Base-by-base conservation (phyloP, 2,888 invertebrate genomes). In the Priapulus caudatus region DNA sequence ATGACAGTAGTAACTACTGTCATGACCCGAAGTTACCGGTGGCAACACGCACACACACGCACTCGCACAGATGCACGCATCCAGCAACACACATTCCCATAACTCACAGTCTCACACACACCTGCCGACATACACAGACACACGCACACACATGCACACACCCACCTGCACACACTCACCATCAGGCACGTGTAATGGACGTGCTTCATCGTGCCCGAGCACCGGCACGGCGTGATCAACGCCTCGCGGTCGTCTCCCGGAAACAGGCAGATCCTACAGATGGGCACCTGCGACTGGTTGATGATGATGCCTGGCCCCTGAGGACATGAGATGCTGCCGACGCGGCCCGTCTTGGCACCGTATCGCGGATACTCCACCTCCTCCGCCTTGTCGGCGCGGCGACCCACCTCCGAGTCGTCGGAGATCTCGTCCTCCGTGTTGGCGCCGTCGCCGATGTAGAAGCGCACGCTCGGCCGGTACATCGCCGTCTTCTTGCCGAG, bases 261-360 rank as follows among this genome's bases (percentile, higher is more conserved):
- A 57, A 68, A 61, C 58, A 77, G 77, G 59, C 77, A 77, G 52
- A 77, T 77, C 51, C 77, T 66, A 61, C 77, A 77, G 52, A 74
- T 67, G n/a, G 70, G 68, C 45, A 56, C 57, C 53, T 53, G 53
- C 15, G 52, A 10, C 5, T 47, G 45, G n/a, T 5, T 18, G 50
- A 43, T 15, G 5, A 24, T 22, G 16, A 33, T 15, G n/a, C 43
- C 33, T 33, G 33, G 33, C 10, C 33, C 33, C 33, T 33, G 33
- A 33, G 33, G 33, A 33, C 33, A 33, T 33, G 33, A 33, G 33
- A 33, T 33, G n/a, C 33, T 33, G 10, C 33, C 33, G 33, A 33
- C 33, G n/a, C 33, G 33, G n/a, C 33, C 33, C 10, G 33, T 33
- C 33, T 33, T 33, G 33, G 33, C 33, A n/a, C 33, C n/a, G 33